These are phyloP conservation scores for Parthenolecanium corni DNA, from an alignment of 2,888 invertebrate species.

Conservation along the genomic window DNA sequence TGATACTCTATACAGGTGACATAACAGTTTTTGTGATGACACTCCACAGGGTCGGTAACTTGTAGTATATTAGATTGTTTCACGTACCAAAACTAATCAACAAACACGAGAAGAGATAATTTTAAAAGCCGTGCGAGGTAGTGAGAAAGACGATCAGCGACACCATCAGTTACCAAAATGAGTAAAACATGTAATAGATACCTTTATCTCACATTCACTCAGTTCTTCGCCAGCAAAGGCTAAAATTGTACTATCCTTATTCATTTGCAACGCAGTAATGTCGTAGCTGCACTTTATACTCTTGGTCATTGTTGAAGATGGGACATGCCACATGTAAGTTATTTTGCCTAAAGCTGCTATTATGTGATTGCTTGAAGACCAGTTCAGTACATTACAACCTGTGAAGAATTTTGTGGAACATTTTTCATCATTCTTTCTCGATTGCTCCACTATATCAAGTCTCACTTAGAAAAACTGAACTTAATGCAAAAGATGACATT, in stretches of 20 bases:
- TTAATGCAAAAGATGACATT: too few relatives aligned
- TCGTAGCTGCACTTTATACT: not conserved
- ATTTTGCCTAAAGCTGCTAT: not conserved
- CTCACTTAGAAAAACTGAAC: too few relatives aligned
- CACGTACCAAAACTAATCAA: not conserved
- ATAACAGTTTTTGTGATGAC: not conserved
- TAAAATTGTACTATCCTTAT: not conserved
- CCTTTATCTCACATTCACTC: not conserved
- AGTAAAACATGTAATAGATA: not conserved
- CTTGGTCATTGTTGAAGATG: conserved; percentile 1
- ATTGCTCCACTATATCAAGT: too few relatives aligned
- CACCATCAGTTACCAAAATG: too few relatives aligned
- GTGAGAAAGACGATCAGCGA: too few relatives aligned
- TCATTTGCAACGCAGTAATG: not conserved
- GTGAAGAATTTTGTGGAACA: not conserved
- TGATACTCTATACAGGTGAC: conserved; percentile 19
- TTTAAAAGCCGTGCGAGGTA: too few relatives aligned
- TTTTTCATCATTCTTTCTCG: too few relatives aligned
- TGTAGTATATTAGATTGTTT: not conserved
- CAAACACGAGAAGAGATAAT: too few relatives aligned
- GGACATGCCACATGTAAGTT: conserved; percentile 14
- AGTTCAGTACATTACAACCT: conserved; percentile 10
- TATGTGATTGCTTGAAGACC: conserved; percentile 11
- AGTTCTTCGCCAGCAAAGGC: not conserved
- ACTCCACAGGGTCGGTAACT: not conserved